Conservation (phyloP, 2,888 invertebrate genomes). For the Amphipoea oculea region DNA sequence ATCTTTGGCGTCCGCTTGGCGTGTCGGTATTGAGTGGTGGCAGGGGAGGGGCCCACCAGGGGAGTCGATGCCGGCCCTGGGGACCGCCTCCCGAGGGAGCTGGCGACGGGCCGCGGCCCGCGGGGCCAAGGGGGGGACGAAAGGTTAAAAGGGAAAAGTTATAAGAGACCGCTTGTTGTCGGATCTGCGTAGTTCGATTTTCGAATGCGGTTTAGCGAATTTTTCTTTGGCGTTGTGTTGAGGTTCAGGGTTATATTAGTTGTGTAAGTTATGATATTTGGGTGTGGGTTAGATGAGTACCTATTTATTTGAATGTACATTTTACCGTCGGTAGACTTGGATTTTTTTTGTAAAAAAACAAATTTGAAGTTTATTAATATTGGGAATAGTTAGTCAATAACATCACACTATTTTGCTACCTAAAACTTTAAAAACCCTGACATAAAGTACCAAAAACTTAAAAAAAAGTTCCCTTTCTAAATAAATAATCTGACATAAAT, state of each 20-base stretch:
- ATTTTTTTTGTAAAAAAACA: too few species aligned
- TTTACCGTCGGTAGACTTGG: neutral
- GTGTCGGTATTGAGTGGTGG: slow-evolving; percentile 90
- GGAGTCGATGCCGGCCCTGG: slow-evolving; percentile 88
- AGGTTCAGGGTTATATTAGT: slow-evolving; percentile 40
- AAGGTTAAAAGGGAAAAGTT: slow-evolving; percentile 91
- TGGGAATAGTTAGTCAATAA: neutral
- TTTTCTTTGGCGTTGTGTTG: slow-evolving; percentile 57
- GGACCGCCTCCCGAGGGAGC: slow-evolving; percentile 90
- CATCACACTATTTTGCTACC: neutral
- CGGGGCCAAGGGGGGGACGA: slow-evolving; percentile 77
- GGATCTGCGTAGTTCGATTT: slow-evolving; percentile 87
- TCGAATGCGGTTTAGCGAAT: slow-evolving; percentile 80
- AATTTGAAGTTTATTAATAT: neutral
- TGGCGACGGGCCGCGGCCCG: slow-evolving; percentile 69
- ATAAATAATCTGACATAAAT: neutral
- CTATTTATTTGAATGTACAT: neutral
- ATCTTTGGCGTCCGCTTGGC: slow-evolving; percentile 88
- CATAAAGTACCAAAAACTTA: slow-evolving; percentile 2
- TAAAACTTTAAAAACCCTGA: neutral
- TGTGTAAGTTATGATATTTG: slow-evolving; percentile 41
- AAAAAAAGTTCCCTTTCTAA: neutral
- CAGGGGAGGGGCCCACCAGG: slow-evolving; percentile 81
- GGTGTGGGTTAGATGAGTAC: neutral
- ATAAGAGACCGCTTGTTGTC: slow-evolving; percentile 90